These are phyloP conservation scores for Menidia menidia DNA, from an alignment of 2,797 vertebrate genomes.

Conservation along the genomic window DNA sequence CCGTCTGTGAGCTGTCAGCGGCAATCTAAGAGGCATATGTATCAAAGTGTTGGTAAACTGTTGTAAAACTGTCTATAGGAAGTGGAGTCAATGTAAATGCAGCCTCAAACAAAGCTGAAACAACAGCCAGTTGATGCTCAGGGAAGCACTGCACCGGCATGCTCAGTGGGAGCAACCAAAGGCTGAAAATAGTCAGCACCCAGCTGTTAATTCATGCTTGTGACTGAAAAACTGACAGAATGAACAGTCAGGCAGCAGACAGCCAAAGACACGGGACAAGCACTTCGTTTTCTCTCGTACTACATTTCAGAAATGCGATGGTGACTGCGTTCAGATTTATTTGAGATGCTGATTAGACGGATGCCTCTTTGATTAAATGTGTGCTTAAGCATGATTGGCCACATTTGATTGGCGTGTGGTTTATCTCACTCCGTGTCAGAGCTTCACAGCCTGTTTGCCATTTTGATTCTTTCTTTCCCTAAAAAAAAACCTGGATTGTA, in stretches of 20 bases:
- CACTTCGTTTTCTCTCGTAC: background rate
- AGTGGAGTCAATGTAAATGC: background rate
- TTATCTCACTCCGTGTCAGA: no score
- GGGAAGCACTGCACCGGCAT: background rate
- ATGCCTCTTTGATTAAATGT: no score
- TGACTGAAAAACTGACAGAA: background rate
- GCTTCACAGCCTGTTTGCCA: no score
- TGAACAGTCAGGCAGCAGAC: background rate
- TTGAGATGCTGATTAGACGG: no score
- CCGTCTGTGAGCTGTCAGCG: conserved; percentile 1
- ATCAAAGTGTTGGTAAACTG: background rate
- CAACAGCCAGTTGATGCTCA: background rate
- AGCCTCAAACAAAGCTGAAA: background rate
- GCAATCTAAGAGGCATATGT: background rate
- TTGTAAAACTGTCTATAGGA: background rate
- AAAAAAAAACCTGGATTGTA: no score
- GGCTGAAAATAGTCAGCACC: background rate
- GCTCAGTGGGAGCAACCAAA: background rate
- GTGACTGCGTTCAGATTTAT: no score
- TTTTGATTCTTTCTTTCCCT: no score
- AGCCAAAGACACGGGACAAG: background rate
- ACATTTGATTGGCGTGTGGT: no score
- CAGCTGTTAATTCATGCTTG: background rate
- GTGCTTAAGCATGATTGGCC: no score
- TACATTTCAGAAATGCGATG: no score